phyloP scores from a whole-genome alignment of 1,140 invertebrate species.

The Lordiphosa clarofinis region DNA sequence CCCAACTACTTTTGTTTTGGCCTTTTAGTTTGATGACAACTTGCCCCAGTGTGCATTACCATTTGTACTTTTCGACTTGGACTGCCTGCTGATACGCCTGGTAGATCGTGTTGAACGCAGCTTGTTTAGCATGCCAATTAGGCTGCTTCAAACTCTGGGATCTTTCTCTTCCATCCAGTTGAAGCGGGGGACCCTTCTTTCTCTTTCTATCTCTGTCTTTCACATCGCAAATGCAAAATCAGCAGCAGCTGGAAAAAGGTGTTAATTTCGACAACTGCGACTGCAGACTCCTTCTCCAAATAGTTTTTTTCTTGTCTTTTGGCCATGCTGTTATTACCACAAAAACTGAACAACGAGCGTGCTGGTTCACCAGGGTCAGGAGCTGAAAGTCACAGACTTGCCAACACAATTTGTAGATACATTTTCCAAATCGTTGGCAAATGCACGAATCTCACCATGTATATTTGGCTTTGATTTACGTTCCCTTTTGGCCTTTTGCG shows the following conservation, averaged over 20 bases:
- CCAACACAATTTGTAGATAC: constrained; percentile 66
- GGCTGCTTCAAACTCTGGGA: constrained; percentile 53
- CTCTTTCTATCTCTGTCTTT: constrained; percentile 9
- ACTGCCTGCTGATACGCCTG: constrained; percentile 58
- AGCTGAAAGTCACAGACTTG: constrained; percentile 33
- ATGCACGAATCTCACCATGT: constrained; percentile 48
- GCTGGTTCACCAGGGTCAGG: constrained; percentile 68
- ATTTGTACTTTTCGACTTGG: constrained; percentile 12
- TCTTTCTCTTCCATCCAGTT: not conserved
- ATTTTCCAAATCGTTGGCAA: constrained; percentile 43
- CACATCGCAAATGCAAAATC: constrained; percentile 73
- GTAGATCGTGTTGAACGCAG: constrained; percentile 77
- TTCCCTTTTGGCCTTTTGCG: constrained; percentile 23
- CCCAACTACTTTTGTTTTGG: not conserved
- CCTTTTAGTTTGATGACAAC: too few relatives aligned
- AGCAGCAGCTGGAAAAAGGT: constrained; percentile 65
- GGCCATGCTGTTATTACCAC: constrained; percentile 53
- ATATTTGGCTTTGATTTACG: constrained; percentile 49
- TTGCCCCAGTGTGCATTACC: constrained; percentile 26
- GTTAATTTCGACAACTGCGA: constrained; percentile 60
- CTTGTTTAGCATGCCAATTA: constrained; percentile 78
- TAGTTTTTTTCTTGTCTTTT: constrained; percentile 8
- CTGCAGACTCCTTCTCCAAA: constrained; percentile 18
- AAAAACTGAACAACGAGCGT: constrained; percentile 58
- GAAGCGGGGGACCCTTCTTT: not conserved